Percentiles rank a stretch among this genome's conserved stretches.
Conservation (phyloP, 1,140 invertebrate genomes). For the Hyles euphorbiae region DNA sequence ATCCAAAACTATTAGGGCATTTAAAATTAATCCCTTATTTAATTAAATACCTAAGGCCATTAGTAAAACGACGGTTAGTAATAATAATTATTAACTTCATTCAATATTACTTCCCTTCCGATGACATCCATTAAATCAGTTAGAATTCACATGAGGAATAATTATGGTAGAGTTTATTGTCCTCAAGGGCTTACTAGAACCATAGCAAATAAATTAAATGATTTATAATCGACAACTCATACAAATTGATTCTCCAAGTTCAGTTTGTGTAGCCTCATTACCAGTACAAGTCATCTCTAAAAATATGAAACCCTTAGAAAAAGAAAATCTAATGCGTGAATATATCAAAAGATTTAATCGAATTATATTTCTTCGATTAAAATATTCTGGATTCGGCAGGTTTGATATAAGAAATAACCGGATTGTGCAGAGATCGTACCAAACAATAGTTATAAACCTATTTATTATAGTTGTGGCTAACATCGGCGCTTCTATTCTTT, state of each 20-base stretch:
- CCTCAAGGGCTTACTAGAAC: not conserved
- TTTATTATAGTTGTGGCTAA: conserved; percentile 17
- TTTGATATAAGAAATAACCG: conserved; percentile 28
- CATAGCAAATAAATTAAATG: not conserved
- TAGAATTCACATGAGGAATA: too few relatives aligned
- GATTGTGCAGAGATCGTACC: conserved; percentile 16
- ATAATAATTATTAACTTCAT: too few relatives aligned
- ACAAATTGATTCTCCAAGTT: too few relatives aligned
- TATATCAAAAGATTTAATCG: conserved; percentile 25
- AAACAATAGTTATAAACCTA: conserved; percentile 12
- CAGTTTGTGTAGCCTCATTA: not conserved
- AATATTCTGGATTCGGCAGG: conserved; percentile 29
- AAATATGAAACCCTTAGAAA: conserved; percentile 16
- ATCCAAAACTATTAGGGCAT: too few relatives aligned
- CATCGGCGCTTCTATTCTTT: conserved; percentile 11
- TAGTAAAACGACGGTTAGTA: too few relatives aligned
- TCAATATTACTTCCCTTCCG: too few relatives aligned
- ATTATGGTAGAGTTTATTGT: not conserved
- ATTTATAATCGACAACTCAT: too few relatives aligned
- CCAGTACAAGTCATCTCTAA: not conserved
- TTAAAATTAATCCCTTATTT: too few relatives aligned
- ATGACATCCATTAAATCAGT: too few relatives aligned
- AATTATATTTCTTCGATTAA: conserved; percentile 22
- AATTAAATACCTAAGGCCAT: too few relatives aligned
- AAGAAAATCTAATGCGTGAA: conserved; percentile 26